Evolutionary conservation across 2,888 invertebrate species (phyloP), one percentile per base, ranked within the genome.

Genomic region (Thereva unica): DNA sequence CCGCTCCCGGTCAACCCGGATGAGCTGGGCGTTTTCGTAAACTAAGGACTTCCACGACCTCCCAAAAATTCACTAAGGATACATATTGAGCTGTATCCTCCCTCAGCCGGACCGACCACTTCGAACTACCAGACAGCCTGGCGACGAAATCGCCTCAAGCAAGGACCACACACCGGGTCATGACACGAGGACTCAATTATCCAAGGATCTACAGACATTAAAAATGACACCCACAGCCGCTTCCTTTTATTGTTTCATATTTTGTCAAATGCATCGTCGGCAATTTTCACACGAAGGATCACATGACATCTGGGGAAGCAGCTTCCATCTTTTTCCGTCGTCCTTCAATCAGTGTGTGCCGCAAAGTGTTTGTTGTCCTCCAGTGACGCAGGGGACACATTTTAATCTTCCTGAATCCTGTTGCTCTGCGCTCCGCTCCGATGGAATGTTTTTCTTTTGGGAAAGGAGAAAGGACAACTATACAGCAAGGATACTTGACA

Each of bases 381-480:
- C 41, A 38, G 38, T 55, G 55, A 41, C 55, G 41, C 41, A 55
- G 38, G 37, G 12, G n/a, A n/a, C 41, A 40, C 41, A 40, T 23
- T 23, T 23, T 23, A 55, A 41, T 41, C 40, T 38, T 40, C 40
- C 23, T 41, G 55, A 12, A 41, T 38, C 55, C 55, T 55, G 55
- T 55, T 55, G 55, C 55, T 41, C 23, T 40, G 23, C 23, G 10
- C 41, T n/a, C n/a, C 41, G 7, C 10, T 12, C 34, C 9, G 12
- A 23, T 7, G 5, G 12, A 12, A 3, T 7, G 10, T n/a, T 38
- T 23, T 55, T 41, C 55, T 55, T 23, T 38, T 41, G 41, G 55
- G 55, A 55, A 41, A 55, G 55, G 55, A 55, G 55, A 55, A 55
- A 55, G 41, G 55, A 55, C 4, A 55, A 55, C 41, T 40, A 23